These are phyloP conservation scores for Griposia aprilina DNA, from an alignment of 2,888 invertebrate species.

Conservation along the genomic window DNA sequence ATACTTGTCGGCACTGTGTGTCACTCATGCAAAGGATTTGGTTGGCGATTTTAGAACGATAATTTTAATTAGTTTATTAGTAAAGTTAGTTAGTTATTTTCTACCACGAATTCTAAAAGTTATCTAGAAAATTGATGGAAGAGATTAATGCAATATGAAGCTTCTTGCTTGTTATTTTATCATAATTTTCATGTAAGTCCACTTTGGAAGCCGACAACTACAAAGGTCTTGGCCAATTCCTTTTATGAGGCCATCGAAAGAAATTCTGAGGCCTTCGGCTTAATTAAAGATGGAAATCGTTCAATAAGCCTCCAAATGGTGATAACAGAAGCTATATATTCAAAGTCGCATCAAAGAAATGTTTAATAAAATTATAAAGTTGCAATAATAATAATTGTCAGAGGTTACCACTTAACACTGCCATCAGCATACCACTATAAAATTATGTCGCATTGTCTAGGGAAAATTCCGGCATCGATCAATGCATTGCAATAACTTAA, in stretches of 20 bases:
- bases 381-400: background rate
- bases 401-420: background rate
- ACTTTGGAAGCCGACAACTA: background rate
- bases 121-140: background rate
- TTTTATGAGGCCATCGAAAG: no score
- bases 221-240: background rate
- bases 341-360: no score
- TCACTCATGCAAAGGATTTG: background rate
- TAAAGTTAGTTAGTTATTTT: background rate
- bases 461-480: conserved; percentile 13
- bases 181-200: background rate
- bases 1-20: background rate
- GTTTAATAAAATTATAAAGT: background rate
- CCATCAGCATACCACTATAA: background rate
- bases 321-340: background rate
- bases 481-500: conserved; percentile 29
- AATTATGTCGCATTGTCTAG: background rate
- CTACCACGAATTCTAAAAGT: background rate
- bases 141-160: background rate
- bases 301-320: background rate
- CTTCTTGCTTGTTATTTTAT: background rate
- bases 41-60: background rate
- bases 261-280: background rate
- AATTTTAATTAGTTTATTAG: background rate
- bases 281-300: background rate